Evolutionary conservation across 2,113 vertebrate genomes (phyloP).

Genomic region (Sorex araneus): DNA sequence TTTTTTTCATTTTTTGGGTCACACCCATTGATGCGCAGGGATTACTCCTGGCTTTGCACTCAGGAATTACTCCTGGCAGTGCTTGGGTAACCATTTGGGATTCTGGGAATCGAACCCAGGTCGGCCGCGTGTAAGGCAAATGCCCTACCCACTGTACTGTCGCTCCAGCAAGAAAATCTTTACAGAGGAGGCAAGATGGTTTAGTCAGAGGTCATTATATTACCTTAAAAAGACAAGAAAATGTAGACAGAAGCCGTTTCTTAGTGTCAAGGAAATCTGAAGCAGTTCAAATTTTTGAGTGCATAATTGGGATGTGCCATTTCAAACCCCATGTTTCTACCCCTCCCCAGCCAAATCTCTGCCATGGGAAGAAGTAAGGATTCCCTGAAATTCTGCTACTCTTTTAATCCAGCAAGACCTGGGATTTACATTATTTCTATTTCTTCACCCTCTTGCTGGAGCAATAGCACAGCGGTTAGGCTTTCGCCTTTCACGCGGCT

Average conservation of each 20-base stretch:
- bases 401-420: not conserved
- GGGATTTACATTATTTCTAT: not conserved
- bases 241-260: not conserved
- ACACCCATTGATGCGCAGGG: too few species aligned
- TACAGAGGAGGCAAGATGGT: not conserved
- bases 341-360: not conserved
- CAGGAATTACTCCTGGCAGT: too few species aligned
- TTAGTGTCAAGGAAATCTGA: not conserved
- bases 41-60: too few species aligned
- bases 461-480: too few species aligned
- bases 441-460: not conserved
- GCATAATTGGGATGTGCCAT: not conserved
- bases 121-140: too few species aligned
- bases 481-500: too few species aligned
- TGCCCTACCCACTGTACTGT: too few species aligned
- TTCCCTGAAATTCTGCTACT: not conserved
- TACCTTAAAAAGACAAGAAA: not conserved
- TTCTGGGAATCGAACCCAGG: too few species aligned
- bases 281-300: not conserved
- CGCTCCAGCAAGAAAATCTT: not conserved
- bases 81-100: too few species aligned
- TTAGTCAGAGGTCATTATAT: not conserved
- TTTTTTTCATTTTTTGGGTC: too few species aligned
- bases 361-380: not conserved
- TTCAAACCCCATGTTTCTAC: not conserved